phyloP scores from a whole-genome alignment of 2,888 invertebrate genomes.

The Neuroscelio doddi region DNA sequence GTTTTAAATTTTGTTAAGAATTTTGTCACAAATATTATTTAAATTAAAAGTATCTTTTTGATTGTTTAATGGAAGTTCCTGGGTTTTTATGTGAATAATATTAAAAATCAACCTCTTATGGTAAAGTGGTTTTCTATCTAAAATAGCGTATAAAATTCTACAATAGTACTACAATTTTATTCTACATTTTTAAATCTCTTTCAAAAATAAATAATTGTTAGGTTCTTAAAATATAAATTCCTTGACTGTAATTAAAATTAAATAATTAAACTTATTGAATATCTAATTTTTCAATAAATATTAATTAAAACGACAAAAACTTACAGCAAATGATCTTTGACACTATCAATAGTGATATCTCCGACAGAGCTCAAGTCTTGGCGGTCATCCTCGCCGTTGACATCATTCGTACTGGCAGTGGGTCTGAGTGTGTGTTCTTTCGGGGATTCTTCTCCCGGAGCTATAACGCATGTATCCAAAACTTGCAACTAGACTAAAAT shows the following conservation, averaged over 20 bases:
- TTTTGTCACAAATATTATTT: too few relatives aligned
- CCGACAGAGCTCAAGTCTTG: conserved; percentile 78
- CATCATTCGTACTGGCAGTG: conserved; percentile 63
- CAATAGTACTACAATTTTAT: too few relatives aligned
- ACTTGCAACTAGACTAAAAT: conserved; percentile 23
- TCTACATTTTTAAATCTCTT: too few relatives aligned
- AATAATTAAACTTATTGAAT: conserved; percentile 10
- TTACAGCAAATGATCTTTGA: conserved; percentile 85
- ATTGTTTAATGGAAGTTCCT: too few relatives aligned
- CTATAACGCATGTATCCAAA: conserved; percentile 59
- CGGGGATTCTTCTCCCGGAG: conserved; percentile 62
- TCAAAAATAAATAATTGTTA: neutral
- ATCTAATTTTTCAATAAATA: conserved; percentile 3
- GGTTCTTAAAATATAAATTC: conserved; percentile 1
- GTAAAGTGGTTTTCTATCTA: too few relatives aligned
- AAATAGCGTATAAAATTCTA: too few relatives aligned
- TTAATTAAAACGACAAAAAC: too few relatives aligned
- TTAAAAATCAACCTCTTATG: too few relatives aligned
- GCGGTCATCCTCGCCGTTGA: conserved; percentile 73
- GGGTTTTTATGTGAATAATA: neutral
- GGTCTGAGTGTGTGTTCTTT: conserved; percentile 65
- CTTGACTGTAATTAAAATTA: neutral
- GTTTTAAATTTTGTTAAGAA: too few relatives aligned
- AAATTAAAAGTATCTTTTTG: conserved; percentile 11
- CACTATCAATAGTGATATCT: conserved; percentile 95